A percentile compares a stretch with the other conserved stretches of the same genome.
Conservation (phyloP, 1,140 invertebrate species). For the Tribolium castaneum region DNA sequence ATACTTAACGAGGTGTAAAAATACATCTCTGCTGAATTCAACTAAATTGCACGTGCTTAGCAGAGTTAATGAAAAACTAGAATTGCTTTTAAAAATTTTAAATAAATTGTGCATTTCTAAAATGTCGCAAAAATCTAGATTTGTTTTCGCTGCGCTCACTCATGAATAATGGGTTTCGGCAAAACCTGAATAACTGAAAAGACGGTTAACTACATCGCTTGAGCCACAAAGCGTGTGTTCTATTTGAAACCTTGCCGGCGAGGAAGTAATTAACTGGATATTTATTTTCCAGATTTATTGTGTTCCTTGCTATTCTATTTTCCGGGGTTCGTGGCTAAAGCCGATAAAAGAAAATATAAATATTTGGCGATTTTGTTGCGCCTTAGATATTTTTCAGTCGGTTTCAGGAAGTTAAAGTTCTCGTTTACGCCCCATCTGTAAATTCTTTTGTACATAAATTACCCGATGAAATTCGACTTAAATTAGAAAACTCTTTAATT, state of each 20-base stretch:
- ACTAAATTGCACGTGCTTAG: not conserved
- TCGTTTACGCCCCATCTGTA: not conserved
- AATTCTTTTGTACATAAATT: constrained; percentile 28
- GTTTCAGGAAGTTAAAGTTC: not conserved
- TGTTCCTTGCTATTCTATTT: constrained; percentile 27
- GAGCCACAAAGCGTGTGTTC: constrained; percentile 29
- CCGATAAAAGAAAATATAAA: constrained; percentile 21
- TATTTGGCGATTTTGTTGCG: constrained; percentile 7
- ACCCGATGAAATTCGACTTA: not conserved
- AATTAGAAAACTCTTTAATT: constrained; percentile 1
- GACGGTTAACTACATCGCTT: constrained; percentile 3
- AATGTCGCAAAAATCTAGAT: no score
- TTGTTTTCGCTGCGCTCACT: no score
- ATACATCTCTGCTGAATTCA: not conserved
- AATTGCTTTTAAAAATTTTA: no score
- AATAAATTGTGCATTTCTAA: no score
- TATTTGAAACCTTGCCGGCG: constrained; percentile 23
- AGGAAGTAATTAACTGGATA: constrained; percentile 43
- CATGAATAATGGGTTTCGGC: not conserved
- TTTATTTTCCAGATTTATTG: constrained; percentile 41
- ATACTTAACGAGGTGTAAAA: not conserved
- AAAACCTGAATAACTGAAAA: constrained; percentile 5
- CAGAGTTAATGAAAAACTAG: not conserved
- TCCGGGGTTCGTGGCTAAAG: not conserved
- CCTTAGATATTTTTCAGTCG: not conserved